These are phyloP conservation scores for Himalopsyche anomala DNA, from an alignment of 2,888 invertebrate species.

Conservation along the genomic window DNA sequence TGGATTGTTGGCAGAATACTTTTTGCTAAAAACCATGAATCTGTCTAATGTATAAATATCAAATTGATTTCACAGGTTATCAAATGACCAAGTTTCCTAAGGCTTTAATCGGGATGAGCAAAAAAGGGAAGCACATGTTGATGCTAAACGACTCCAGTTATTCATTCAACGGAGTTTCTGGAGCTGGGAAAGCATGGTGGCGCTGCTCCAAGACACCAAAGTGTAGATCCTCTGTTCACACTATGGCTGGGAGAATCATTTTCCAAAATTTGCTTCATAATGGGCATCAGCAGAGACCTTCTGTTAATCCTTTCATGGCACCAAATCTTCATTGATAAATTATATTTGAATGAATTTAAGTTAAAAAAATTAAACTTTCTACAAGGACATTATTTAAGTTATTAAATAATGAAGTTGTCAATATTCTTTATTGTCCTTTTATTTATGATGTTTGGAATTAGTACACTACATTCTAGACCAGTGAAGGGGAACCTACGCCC, in stretches of 20 bases:
- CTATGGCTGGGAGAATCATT: constrained; percentile 44
- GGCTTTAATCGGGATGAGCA: constrained; percentile 41
- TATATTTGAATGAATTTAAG: no score
- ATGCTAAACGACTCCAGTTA: constrained; percentile 52
- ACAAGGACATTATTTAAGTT: no score
- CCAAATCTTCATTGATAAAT: no score
- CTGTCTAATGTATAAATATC: not conserved
- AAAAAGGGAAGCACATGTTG: constrained; percentile 52
- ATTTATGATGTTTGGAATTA: no score
- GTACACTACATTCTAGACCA: no score
- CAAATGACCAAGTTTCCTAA: constrained; percentile 13
- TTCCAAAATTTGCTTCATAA: constrained; percentile 39
- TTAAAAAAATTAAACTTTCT: no score
- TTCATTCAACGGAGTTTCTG: not conserved
- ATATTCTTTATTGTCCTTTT: no score
- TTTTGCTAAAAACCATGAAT: not conserved
- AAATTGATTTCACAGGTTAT: not conserved
- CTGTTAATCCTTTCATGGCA: not conserved
- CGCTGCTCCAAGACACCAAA: constrained; percentile 38
- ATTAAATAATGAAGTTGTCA: no score
- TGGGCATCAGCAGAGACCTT: constrained; percentile 6
- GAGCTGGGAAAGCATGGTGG: constrained; percentile 46
- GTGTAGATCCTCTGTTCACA: constrained; percentile 44
- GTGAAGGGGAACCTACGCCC: no score
- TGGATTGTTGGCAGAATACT: no score